Percentiles rank a stretch among this genome's conserved stretches.
These are phyloP conservation scores for Danio kyathit DNA, from an alignment of 2,797 vertebrate species.

Conservation along the genomic window DNA sequence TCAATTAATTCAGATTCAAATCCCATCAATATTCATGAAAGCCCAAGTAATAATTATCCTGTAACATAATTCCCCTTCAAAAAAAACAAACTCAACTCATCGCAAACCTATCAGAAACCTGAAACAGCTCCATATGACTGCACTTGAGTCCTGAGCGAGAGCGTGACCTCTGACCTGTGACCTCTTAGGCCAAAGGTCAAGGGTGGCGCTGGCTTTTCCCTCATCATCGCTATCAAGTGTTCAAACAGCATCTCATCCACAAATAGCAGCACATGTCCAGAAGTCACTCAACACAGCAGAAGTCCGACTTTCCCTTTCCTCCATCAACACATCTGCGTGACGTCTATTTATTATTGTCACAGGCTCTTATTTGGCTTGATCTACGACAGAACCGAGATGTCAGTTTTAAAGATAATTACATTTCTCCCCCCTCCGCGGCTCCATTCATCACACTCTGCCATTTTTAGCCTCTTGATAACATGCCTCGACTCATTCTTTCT, in stretches of 20 bases:
- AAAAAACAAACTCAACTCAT: conserved; percentile 1
- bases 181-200: conserved; percentile 48
- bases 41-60: conserved; percentile 3
- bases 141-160: conserved; percentile 43
- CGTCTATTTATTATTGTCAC: conserved; percentile 40
- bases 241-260: conserved; percentile 18
- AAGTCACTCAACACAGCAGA: conserved; percentile 25
- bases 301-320: conserved; percentile 17
- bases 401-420: conserved; percentile 30
- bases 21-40: conserved; percentile 10
- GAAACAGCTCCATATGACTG: conserved; percentile 44
- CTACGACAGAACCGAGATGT: conserved; percentile 21
- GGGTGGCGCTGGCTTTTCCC: conserved; percentile 39
- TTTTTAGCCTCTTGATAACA: conserved; percentile 50
- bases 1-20: neutral
- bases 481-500: conserved; percentile 39
- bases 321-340: conserved; percentile 35
- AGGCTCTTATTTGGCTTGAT: conserved; percentile 39
- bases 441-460: conserved; percentile 46
- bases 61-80: neutral
- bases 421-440: conserved; percentile 29
- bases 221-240: conserved; percentile 46
- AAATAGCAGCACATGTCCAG: conserved; percentile 33
- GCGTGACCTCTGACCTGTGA: conserved; percentile 49
- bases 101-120: conserved; percentile 1